Evolutionary conservation across 1,140 invertebrate species (phyloP).

Genomic region (Drosophila takahashii): DNA sequence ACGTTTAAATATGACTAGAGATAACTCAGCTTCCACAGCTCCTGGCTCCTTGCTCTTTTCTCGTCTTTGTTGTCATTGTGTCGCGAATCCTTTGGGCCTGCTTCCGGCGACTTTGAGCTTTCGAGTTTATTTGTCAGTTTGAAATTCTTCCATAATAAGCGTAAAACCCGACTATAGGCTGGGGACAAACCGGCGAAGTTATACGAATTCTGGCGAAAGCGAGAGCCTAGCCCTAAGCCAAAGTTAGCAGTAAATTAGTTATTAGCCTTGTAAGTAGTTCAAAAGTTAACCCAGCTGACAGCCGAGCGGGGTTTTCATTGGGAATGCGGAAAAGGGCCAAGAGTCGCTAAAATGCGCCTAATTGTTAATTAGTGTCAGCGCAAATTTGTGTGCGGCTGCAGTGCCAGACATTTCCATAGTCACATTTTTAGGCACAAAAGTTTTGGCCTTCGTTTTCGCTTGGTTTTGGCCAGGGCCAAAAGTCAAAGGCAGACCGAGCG

Average conservation of each 20-base stretch:
- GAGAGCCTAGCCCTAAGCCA: constrained; percentile 16
- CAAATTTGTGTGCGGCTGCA: constrained; percentile 75
- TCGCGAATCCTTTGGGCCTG: constrained; percentile 71
- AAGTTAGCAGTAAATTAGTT: constrained; percentile 78
- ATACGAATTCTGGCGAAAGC: constrained; percentile 39
- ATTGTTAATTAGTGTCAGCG: constrained; percentile 83
- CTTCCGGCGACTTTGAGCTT: constrained; percentile 51
- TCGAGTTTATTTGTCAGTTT: constrained; percentile 76
- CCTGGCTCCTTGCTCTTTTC: constrained; percentile 26
- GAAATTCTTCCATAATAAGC: constrained; percentile 74
- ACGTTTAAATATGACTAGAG: constrained; percentile 78
- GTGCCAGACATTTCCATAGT: constrained; percentile 53
- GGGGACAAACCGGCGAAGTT: constrained; percentile 45
- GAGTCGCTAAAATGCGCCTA: constrained; percentile 78
- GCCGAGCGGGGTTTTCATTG: background rate
- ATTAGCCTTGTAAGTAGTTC: constrained; percentile 81
- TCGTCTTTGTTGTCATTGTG: constrained; percentile 62
- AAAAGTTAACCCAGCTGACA: constrained; percentile 51
- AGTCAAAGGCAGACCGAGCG: constrained; percentile 61
- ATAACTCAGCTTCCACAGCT: constrained; percentile 62
- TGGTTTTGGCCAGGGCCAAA: constrained; percentile 51
- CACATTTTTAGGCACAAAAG: constrained; percentile 75
- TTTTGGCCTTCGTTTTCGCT: constrained; percentile 44
- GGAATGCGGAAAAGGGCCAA: constrained; percentile 33
- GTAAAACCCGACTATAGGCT: constrained; percentile 69